These are phyloP conservation scores for Laterallus jamaicensis DNA, from an alignment of 2,113 vertebrate species.

Conservation along the genomic window DNA sequence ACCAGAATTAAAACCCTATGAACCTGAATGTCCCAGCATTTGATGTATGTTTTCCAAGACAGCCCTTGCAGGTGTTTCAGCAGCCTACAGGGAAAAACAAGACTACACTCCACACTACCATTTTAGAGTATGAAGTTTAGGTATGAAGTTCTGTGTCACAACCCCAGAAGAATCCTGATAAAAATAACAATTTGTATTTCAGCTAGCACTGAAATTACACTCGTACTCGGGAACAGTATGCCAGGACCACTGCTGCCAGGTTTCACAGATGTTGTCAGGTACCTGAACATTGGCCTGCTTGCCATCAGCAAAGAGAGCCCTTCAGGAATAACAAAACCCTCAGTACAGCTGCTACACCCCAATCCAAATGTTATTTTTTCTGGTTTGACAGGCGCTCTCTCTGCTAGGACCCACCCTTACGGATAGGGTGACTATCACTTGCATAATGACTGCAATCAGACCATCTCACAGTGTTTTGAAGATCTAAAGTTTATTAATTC, in stretches of 20 bases:
- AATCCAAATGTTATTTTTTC: neutral
- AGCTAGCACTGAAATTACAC: neutral
- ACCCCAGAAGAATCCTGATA: neutral
- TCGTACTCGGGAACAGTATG: rapidly evolving
- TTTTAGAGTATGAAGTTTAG: neutral
- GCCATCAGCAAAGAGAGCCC: neutral
- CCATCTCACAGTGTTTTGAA: neutral
- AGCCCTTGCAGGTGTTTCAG: neutral
- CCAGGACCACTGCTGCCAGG: too few relatives aligned
- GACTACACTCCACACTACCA: neutral
- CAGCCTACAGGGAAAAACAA: neutral
- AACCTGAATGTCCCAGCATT: neutral
- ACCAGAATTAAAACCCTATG: neutral
- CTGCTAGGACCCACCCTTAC: neutral
- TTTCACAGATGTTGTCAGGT: neutral
- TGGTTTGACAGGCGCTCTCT: neutral
- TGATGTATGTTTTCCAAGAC: neutral
- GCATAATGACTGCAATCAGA: neutral
- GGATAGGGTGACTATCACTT: neutral
- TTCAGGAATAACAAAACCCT: neutral
- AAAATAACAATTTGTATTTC: neutral
- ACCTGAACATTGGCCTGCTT: neutral
- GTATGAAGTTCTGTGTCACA: neutral
- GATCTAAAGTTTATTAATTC: neutral
- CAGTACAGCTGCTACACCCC: neutral